These are phyloP conservation scores for Fistularia commersonii DNA, from an alignment of 2,797 vertebrate species.

Conservation along the genomic window DNA sequence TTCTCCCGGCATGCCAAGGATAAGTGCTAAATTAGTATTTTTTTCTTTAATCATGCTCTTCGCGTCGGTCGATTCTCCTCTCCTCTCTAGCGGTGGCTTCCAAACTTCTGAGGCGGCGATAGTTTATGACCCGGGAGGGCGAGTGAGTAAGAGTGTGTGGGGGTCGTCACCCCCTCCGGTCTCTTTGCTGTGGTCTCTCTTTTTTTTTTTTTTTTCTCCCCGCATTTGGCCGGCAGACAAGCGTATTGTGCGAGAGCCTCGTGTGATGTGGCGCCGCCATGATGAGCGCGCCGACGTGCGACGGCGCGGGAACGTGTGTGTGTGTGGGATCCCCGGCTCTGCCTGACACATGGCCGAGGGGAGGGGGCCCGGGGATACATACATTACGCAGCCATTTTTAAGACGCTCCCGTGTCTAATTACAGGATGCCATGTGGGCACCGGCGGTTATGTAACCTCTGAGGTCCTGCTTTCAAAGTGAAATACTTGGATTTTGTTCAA, in stretches of 20 bases:
- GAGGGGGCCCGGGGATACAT: conserved; percentile 41
- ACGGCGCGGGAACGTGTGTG: conserved; percentile 36
- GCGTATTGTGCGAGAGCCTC: conserved; percentile 51
- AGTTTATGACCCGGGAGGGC: conserved; percentile 53
- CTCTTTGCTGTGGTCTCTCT: conserved; percentile 30
- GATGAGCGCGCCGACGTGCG: conserved; percentile 66
- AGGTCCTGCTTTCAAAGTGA: conserved; percentile 33
- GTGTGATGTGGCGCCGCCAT: conserved; percentile 61
- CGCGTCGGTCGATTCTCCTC: conserved; percentile 2
- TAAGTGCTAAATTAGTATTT: conserved; percentile 57
- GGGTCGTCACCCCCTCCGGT: conserved; percentile 8
- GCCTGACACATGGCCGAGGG: conserved; percentile 58
- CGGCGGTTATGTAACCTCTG: conserved; percentile 49
- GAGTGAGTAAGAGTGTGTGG: conserved; percentile 2
- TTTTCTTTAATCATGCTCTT: conserved; percentile 39
- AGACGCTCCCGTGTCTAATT: conserved; percentile 51
- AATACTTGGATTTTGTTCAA: conserved; percentile 5
- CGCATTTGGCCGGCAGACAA: conserved; percentile 66
- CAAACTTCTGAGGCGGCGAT: conserved; percentile 39
- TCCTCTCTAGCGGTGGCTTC: conserved; percentile 11
- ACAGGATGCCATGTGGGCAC: conserved; percentile 51
- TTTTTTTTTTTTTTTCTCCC: conserved; percentile 57
- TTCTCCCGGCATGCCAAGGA: conserved; percentile 2
- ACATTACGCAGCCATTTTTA: conserved; percentile 51
- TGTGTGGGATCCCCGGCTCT: conserved; percentile 58